Percentiles rank a stretch among this genome's conserved stretches.
Conservation (phyloP, 2,888 invertebrate species). For the Malacosoma neustria region DNA sequence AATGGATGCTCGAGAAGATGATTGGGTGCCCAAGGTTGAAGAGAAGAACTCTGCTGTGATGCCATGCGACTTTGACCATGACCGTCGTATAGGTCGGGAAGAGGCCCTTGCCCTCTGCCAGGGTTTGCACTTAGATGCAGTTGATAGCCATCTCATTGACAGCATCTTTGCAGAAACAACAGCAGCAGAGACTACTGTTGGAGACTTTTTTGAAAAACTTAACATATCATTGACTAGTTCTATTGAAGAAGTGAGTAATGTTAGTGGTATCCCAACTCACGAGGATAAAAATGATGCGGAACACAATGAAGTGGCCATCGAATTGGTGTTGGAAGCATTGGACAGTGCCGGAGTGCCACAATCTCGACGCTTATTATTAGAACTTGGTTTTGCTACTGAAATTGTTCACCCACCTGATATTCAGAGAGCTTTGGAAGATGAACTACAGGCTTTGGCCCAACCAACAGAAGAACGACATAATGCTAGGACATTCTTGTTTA, state of each 20-base stretch:
- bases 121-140: conserved; percentile 46
- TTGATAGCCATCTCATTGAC: conserved; percentile 43
- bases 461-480: conserved; percentile 21
- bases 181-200: conserved; percentile 46
- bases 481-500: conserved; percentile 45
- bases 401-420: conserved; percentile 77
- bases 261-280: conserved; percentile 3
- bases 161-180: conserved; percentile 42
- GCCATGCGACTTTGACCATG: conserved; percentile 37
- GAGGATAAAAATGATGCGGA: conserved; percentile 19
- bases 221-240: conserved; percentile 45
- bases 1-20: conserved; percentile 29
- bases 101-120: conserved; percentile 52
- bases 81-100: conserved; percentile 41
- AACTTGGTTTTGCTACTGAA: conserved; percentile 78
- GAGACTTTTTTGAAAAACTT: conserved; percentile 57
- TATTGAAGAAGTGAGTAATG: conserved; percentile 30
- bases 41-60: neutral
- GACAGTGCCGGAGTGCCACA: conserved; percentile 80
- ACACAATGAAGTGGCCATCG: conserved; percentile 37
- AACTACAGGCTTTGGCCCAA: conserved; percentile 44
- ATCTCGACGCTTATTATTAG: conserved; percentile 77
- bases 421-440: conserved; percentile 81
- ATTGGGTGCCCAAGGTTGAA: conserved; percentile 12
- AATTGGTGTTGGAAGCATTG: conserved; percentile 81